A percentile compares a stretch with the other conserved stretches of the same genome.
Conservation (phyloP, 2,888 invertebrate genomes). For the Macaria liturata region DNA sequence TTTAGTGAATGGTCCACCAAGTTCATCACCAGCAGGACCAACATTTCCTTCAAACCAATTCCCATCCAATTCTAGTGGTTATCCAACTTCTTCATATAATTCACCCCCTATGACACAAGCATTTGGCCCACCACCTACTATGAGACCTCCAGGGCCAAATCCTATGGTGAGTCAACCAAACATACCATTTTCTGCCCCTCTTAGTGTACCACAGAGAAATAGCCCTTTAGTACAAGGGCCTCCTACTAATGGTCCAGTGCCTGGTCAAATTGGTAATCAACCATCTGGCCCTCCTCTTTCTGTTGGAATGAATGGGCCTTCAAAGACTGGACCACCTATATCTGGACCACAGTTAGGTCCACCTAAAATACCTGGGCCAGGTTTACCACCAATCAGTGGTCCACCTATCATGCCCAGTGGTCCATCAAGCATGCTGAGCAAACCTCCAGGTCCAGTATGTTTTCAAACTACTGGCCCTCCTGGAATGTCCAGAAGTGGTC, state of each 20-base stretch:
- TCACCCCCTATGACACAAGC: slow-evolving; percentile 23
- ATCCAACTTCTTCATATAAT: slow-evolving; percentile 23
- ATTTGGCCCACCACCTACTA: slow-evolving; percentile 32
- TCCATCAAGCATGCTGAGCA: background rate
- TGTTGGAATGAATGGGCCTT: slow-evolving; percentile 50
- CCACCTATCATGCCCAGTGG: background rate
- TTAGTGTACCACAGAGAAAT: slow-evolving; percentile 50
- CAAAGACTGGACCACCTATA: slow-evolving; percentile 32
- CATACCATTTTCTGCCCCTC: slow-evolving; percentile 48
- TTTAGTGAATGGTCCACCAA: slow-evolving; percentile 64
- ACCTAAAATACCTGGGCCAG: slow-evolving; percentile 31
- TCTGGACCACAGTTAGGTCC: slow-evolving; percentile 34
- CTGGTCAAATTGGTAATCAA: slow-evolving; percentile 26
- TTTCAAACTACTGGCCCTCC: slow-evolving; percentile 15
- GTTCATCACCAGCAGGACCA: slow-evolving; percentile 16
- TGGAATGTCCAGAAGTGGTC: slow-evolving; percentile 17
- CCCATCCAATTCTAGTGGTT: slow-evolving; percentile 45
- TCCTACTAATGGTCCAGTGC: slow-evolving; percentile 31
- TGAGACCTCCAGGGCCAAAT: slow-evolving; percentile 23
- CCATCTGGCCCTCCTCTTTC: slow-evolving; percentile 36
- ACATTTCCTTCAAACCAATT: slow-evolving; percentile 39
- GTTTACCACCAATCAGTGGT: slow-evolving; percentile 21
- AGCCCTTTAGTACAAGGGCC: slow-evolving; percentile 58
- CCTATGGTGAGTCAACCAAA: slow-evolving; percentile 52
- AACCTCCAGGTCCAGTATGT: background rate